Evolutionary conservation across 2,888 invertebrate species (phyloP).

Genomic region (Diaperis boleti): DNA sequence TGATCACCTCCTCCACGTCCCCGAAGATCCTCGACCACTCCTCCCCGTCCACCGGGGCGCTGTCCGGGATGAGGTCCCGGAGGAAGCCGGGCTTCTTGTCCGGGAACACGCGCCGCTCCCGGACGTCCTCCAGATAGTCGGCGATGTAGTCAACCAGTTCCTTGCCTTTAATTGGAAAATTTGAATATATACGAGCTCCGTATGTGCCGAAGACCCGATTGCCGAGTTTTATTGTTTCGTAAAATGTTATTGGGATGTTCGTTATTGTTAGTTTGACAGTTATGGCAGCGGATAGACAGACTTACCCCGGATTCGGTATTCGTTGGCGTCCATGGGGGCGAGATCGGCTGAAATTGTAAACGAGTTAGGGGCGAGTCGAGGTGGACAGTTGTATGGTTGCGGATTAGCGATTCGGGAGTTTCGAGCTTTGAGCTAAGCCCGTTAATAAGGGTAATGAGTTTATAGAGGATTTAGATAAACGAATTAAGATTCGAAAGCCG

Average conservation of each 20-base stretch:
- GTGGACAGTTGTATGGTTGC: constrained; percentile 31
- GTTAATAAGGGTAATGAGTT: not conserved
- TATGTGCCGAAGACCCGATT: constrained; percentile 14
- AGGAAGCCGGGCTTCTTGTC: constrained; percentile 96
- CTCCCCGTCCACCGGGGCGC: constrained; percentile 90
- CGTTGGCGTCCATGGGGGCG: constrained; percentile 67
- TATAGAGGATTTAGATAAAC: not conserved
- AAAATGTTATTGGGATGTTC: constrained; percentile 46
- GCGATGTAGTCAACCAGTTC: constrained; percentile 99
- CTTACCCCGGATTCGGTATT: constrained; percentile 70
- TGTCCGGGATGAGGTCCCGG: constrained; percentile 83
- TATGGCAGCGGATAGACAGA: constrained; percentile 43
- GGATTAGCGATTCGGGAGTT: constrained; percentile 27
- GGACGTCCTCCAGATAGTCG: constrained; percentile 92
- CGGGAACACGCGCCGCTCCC: constrained; percentile 91
- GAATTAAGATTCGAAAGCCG: not conserved
- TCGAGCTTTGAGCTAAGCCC: constrained; percentile 19
- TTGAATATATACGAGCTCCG: constrained; percentile 1
- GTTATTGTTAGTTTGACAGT: constrained; percentile 49
- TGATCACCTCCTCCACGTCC: constrained; percentile 93
- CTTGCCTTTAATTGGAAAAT: constrained; percentile 73
- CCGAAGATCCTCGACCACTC: constrained; percentile 91
- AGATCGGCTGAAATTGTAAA: constrained; percentile 2
- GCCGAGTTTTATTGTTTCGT: constrained; percentile 48
- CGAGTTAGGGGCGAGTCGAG: not conserved